phyloP scores from a whole-genome alignment of 2,888 invertebrate genomes.

The Caenorhabditis drosophilae region DNA sequence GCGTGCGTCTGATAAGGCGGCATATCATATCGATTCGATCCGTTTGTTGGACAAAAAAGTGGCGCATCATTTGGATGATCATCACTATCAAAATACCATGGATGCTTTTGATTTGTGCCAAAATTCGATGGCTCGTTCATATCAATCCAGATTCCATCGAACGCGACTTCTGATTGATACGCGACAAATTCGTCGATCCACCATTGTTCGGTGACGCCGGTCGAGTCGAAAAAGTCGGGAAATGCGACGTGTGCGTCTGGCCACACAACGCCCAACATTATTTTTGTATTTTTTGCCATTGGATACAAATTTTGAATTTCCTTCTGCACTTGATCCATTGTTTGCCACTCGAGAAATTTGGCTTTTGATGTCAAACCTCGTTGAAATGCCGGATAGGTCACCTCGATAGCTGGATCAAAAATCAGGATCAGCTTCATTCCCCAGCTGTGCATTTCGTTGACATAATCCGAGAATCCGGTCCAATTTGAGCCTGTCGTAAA shows the following conservation, averaged over 20 bases:
- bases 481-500: slow-evolving; percentile 74
- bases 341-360: slow-evolving; percentile 63
- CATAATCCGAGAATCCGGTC: slow-evolving; percentile 54
- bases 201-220: slow-evolving; percentile 58
- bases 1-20: slow-evolving; percentile 62
- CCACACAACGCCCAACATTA: slow-evolving; percentile 62
- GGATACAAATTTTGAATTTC: slow-evolving; percentile 59
- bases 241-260: slow-evolving; percentile 64
- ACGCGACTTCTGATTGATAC: slow-evolving; percentile 70
- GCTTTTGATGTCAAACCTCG: slow-evolving; percentile 50
- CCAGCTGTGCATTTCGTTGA: slow-evolving; percentile 48
- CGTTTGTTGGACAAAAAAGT: slow-evolving; percentile 57
- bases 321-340: slow-evolving; percentile 47
- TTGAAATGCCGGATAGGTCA: slow-evolving; percentile 54
- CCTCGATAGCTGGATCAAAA: slow-evolving; percentile 64
- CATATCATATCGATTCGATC: slow-evolving; percentile 54
- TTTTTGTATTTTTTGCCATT: slow-evolving; percentile 57
- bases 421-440: slow-evolving; percentile 63
- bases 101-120: slow-evolving; percentile 69
- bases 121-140: slow-evolving; percentile 91
- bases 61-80: slow-evolving; percentile 56
- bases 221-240: slow-evolving; percentile 65
- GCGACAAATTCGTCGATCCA: slow-evolving; percentile 61
- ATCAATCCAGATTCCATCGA: slow-evolving; percentile 87
- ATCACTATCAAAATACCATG: slow-evolving; percentile 53